Conservation (phyloP, 92 coral and sea anemone genomes). For the Phenganax marumi region DNA sequence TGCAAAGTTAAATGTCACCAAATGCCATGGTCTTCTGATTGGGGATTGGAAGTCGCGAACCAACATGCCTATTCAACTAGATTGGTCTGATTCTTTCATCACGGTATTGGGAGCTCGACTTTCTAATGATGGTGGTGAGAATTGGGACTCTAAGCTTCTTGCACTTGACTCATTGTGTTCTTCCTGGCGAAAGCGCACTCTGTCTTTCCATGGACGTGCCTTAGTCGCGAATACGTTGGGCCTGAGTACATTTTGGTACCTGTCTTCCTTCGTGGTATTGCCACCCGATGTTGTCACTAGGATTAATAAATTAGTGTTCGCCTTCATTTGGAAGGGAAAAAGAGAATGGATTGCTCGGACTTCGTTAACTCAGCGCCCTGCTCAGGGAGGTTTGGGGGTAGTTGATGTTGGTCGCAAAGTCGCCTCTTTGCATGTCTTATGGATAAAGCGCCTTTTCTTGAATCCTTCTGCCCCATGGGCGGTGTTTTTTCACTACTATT, state of each 20-base stretch:
- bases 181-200: conserved; percentile 31
- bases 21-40: conserved; percentile 51
- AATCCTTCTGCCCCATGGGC: too few relatives aligned
- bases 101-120: conserved; percentile 41
- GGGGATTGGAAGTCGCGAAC: conserved; percentile 52
- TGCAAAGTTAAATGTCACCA: conserved; percentile 47
- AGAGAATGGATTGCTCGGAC: conserved; percentile 7
- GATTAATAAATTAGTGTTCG: conserved; percentile 5
- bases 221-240: conserved; percentile 19
- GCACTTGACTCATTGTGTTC: background rate
- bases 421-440: background rate
- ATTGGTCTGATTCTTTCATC: conserved; percentile 43
- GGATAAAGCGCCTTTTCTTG: conserved; percentile 32
- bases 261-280: conserved; percentile 5
- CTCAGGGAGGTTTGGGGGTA: conserved; percentile 11
- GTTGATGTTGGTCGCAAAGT: background rate
- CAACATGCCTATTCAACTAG: conserved; percentile 24
- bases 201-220: conserved; percentile 41
- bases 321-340: conserved; percentile 14
- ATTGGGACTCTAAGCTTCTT: conserved; percentile 51
- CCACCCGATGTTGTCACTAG: conserved; percentile 11
- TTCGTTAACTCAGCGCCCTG: conserved; percentile 1
- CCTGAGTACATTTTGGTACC: conserved; percentile 27
- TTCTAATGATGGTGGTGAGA: conserved; percentile 17
- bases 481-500: too few relatives aligned